A percentile compares a stretch with the other conserved stretches of the same genome.
Conservation (phyloP, 2,797 vertebrate species). For the Ceryle rudis region DNA sequence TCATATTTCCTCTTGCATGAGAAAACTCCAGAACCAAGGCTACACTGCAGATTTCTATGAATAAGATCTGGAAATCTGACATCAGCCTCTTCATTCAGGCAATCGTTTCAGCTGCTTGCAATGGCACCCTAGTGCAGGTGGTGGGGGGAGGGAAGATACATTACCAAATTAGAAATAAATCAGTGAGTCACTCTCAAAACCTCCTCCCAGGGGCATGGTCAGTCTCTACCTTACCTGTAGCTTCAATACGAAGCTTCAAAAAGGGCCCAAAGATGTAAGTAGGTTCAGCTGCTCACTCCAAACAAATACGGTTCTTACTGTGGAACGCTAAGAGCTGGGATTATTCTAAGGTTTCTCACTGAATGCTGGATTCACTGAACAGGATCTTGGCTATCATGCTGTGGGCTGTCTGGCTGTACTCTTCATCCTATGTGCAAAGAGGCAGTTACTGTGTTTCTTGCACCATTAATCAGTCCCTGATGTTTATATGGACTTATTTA, state of each 20-base stretch:
- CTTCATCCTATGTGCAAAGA: not conserved
- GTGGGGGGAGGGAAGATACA: not conserved
- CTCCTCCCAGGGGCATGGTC: not conserved
- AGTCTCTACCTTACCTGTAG: not conserved
- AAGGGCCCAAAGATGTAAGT: not conserved
- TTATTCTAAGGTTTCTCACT: not conserved
- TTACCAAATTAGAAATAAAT: slow-evolving; percentile 26
- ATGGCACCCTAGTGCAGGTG: not conserved
- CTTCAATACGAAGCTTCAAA: not conserved
- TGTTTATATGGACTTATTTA: not conserved
- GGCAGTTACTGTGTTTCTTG: not conserved
- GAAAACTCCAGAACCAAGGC: not conserved
- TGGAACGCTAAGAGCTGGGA: not conserved
- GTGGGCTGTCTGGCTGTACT: not conserved
- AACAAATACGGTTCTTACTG: not conserved
- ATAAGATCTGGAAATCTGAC: slow-evolving; percentile 1
- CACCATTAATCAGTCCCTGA: slow-evolving; percentile 1
- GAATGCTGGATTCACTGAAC: not conserved
- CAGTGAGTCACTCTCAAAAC: not conserved
- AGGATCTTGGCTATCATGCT: not conserved
- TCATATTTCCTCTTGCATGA: not conserved
- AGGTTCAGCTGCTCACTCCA: not conserved
- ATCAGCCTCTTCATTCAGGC: slow-evolving; percentile 12
- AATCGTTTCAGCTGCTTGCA: slow-evolving; percentile 24
- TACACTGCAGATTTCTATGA: not conserved